Conservation (phyloP, 2,888 invertebrate species). For the Horisme vitalbata region DNA sequence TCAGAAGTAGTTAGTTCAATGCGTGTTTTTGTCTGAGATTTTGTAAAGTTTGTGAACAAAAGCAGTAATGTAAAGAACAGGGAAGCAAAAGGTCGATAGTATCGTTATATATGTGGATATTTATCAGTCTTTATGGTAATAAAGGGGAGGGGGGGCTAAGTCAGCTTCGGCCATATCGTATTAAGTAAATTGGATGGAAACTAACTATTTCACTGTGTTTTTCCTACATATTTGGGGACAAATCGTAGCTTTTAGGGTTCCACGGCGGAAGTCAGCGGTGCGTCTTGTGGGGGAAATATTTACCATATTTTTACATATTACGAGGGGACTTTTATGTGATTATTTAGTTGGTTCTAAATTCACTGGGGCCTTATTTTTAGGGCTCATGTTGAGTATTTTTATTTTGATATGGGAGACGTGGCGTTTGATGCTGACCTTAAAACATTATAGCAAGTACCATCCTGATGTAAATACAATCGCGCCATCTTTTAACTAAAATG, state of each 20-base stretch:
- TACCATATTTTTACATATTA: conserved; percentile 29
- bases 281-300: conserved; percentile 28
- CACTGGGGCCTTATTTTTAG: not conserved
- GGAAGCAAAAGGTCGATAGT: conserved; percentile 39
- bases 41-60: conserved; percentile 13
- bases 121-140: conserved; percentile 64
- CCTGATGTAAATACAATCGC: too few relatives aligned
- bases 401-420: too few relatives aligned
- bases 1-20: conserved; percentile 19
- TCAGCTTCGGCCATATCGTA: conserved; percentile 56
- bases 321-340: conserved; percentile 4
- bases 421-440: too few relatives aligned
- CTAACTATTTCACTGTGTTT: conserved; percentile 61
- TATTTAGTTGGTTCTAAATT: conserved; percentile 11
- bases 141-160: conserved; percentile 42
- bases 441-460: too few relatives aligned
- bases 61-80: conserved; percentile 32
- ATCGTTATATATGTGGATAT: conserved; percentile 51
- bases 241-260: conserved; percentile 39
- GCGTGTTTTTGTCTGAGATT: conserved; percentile 23
- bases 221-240: conserved; percentile 45
- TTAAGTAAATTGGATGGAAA: conserved; percentile 73
- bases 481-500: too few relatives aligned
- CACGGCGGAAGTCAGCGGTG: conserved; percentile 26
- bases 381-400: too few relatives aligned